Evolutionary conservation across 1,140 invertebrate species (phyloP), one percentile per base, ranked within the genome.

Genomic region (Chionoecetes opilio): DNA sequence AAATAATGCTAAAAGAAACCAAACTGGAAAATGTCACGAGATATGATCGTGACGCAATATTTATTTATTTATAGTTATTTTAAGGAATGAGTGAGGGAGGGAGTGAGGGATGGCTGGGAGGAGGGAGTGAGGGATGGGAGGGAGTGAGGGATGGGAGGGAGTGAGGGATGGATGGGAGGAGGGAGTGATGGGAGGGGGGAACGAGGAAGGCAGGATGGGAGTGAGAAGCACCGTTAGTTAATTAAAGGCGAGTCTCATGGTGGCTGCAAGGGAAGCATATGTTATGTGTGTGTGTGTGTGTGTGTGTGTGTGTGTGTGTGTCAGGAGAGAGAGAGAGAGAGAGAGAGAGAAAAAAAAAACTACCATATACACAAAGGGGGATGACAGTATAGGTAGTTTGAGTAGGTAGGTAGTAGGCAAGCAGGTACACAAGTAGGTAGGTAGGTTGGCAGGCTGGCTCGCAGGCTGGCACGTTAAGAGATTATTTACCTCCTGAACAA

Each of bases 291-390:
- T 87, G 31, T 87, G 26, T 37, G 31, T 87, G 26, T 87, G 31
- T 87, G 31, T 75, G 26, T 75, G 26, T 75, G 26, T 75, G 26
- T 75, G 26, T n/a, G 2, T 26, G 2, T 75, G 8, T 75, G 21
- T n/a, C 21, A 75, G 63, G 63, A 75, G 63, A 75, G 63, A 75
- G 63, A 75, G 63, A 75, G 63, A 75, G 63, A 75, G 63, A 75
- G 63, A 75, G 63, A 75, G 63, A 75, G 63, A 37, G 32, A 38
- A 17, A 38, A n/a, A 35, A 17, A 87, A 32, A 37, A 17, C n/a
- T n/a, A n/a, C n/a, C n/a, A n/a, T n/a, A n/a, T n/a, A n/a, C n/a
- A n/a, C n/a, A 85, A 34, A 26, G 82, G 32, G 82, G 5, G 85
- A 34, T 8, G 37, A 6, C 0, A 32, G 37, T 0, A 21, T 6